Evolutionary conservation across 1,140 invertebrate genomes (phyloP).

Genomic region (Lysiphlebus fabarum): DNA sequence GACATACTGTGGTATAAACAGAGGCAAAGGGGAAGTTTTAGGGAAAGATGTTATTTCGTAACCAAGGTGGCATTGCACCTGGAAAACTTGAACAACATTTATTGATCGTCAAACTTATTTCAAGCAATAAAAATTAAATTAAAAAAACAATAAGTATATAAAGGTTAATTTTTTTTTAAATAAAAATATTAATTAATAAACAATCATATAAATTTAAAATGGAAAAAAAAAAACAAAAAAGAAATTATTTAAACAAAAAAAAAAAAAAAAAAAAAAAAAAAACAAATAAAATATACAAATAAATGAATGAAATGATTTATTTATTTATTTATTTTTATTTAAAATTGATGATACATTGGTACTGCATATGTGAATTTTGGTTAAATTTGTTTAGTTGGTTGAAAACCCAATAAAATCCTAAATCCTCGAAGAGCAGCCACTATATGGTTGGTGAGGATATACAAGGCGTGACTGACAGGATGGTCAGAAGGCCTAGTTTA

Average conservation of each 20-base stretch:
- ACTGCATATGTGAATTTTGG: background rate
- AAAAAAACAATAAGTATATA: background rate
- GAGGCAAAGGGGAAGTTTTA: background rate
- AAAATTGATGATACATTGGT: too few species aligned
- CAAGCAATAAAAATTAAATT: background rate
- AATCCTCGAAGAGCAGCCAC: slow-evolving; percentile 29
- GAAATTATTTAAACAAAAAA: too few species aligned
- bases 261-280: too few species aligned
- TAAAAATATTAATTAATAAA: too few species aligned
- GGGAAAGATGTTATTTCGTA: slow-evolving; percentile 14
- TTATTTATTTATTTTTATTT: too few species aligned
- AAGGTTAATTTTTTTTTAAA: background rate
- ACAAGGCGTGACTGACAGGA: slow-evolving; percentile 35
- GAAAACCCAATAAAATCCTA: slow-evolving; percentile 24
- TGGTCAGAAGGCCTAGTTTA: slow-evolving; percentile 35
- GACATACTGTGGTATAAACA: background rate
- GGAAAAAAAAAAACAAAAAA: too few species aligned
- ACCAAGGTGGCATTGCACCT: slow-evolving; percentile 29
- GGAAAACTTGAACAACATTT: slow-evolving; percentile 23
- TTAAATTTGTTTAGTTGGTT: slow-evolving; percentile 20
- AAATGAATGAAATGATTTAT: too few species aligned
- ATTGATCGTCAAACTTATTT: slow-evolving; percentile 20
- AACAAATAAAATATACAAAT: too few species aligned
- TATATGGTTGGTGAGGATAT: slow-evolving; percentile 25
- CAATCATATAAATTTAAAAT: too few species aligned